Evolutionary conservation across 23 tunicate genomes (phyloP), one percentile per base, ranked within the genome.

Genomic region (Halocynthia aurantium): DNA sequence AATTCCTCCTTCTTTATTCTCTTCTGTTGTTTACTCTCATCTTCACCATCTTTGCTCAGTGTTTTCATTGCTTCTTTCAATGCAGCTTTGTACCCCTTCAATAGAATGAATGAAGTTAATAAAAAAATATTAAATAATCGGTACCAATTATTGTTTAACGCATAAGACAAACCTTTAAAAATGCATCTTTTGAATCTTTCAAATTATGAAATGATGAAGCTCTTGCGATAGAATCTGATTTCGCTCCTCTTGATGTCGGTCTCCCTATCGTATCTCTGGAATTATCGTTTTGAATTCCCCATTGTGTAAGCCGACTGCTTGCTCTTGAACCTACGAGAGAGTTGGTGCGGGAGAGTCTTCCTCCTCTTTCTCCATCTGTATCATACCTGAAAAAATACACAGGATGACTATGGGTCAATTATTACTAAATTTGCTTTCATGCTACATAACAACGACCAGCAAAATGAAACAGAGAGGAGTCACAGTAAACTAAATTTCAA

Each of bases 41-140:
- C 69, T 64, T 64, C 22, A n/a, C 57, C 31, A 18, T 74, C 55
- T 52, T 44, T 18, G 13, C 8, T 50, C 31, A 18, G 19, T 50
- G 61, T 74, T 18, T 8, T 21, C 20, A 74, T 7, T 7, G 78
- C 78, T 74, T 74, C 78, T 7, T 52, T 52, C 57, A 74, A 52
- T 8, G 78, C 78, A 18, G 78, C 55, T 63, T 74, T 74, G 62
- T 74, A 74, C 7, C 78, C 78, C 78, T 74, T 62, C n/a, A 10
- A 57, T 57, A 12, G 12, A 12, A 10, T 57, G 62, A 10, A 10
- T 57, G 12, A 12, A 10, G 62, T 57, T 57, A 57, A 57, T n/a
- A n/a, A n/a, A n/a, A n/a, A n/a, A 10, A 57, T 12, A 57, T 57
- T 57, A 57, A 57, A 57, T 57, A 57, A 57, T 57, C 11, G 62